Conservation (phyloP, 2,797 vertebrate genomes). For the Aplochiton taeniatus region DNA sequence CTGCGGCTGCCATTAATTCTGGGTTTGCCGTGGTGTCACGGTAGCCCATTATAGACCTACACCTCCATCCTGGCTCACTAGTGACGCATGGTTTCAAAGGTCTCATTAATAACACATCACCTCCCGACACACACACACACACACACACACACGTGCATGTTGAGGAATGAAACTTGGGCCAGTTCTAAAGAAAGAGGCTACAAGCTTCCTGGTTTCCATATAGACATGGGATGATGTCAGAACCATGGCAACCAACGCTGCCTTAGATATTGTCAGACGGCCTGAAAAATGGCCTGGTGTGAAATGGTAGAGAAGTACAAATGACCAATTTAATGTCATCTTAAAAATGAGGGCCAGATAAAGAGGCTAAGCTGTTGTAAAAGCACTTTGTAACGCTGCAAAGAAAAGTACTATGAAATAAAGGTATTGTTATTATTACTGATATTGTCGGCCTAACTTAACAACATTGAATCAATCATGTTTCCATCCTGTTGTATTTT, state of each 20-base stretch:
- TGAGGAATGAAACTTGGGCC: constrained; percentile 33
- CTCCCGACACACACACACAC: not conserved
- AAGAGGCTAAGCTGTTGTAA: no score
- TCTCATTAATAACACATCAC: constrained; percentile 62
- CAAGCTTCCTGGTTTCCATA: constrained; percentile 9
- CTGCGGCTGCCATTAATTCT: constrained; percentile 59
- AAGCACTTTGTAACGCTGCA: no score
- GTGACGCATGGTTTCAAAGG: constrained; percentile 58
- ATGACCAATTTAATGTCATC: no score
- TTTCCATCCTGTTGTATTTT: no score
- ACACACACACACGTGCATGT: constrained; percentile 13
- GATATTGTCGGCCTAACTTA: no score
- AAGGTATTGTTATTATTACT: no score
- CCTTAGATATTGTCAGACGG: not conserved
- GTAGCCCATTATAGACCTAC: constrained; percentile 50
- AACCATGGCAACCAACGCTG: not conserved
- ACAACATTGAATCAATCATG: no score
- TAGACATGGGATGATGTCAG: constrained; percentile 5
- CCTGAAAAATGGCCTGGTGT: no score
- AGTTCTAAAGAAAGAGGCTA: constrained; percentile 8
- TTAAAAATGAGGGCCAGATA: no score
- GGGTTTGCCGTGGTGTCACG: constrained; percentile 32
- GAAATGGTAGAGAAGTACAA: no score
- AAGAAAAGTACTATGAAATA: no score
- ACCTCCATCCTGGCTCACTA: constrained; percentile 52